Base-by-base conservation (phyloP, 2,797 vertebrate genomes). In the Enteromius fasciolatus region DNA sequence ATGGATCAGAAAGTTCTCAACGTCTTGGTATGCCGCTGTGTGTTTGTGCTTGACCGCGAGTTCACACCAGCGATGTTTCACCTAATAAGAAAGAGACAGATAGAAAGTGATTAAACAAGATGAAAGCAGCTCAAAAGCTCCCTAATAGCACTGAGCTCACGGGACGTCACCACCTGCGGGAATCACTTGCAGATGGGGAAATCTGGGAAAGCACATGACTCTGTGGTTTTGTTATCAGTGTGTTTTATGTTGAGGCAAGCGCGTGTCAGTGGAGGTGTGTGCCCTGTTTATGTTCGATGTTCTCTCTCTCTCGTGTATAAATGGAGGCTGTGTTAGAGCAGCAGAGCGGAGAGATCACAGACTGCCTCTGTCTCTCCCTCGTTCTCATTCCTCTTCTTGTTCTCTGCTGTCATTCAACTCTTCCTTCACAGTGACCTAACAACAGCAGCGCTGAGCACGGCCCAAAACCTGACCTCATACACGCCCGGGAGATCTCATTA, bases 31-130 rank as follows among this genome's bases (percentile, higher is more conserved):
- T 0, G 95, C 96, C 41, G 85, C 76, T 41, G 88, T 82, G 41
- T 95, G 89, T 44, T 92, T 94, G 73, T 99, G 95, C 88, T 98
- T 98, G 76, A 99, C 89, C 69, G 97, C 89, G 85, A 99, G 95
- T 87, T 99, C 98, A 91, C 97, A 99, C 98, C 98, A 99, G 68
- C 97, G 96, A 93, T 99, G 98, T 36, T 94, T 95, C 85, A 98
- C 95, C 98, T 99, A 88, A 63, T 80, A 44, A 85, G 48, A 80
- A 48, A 76, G 48, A 83, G 31, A 63, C 57, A 81, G 57, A 67
- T 82, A 50, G 1, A 86, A 31, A 88, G 63, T 39, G 44, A 76
- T 72, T 81, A 70, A 67, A 82, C 36, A 8, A 74, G 79, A 81
- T 61, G 36, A 73, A 80, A 84, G 76, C 64, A 76, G 31, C 44